Base-by-base conservation (phyloP, 1,140 invertebrate species). In the Hypothenemus hampei region DNA sequence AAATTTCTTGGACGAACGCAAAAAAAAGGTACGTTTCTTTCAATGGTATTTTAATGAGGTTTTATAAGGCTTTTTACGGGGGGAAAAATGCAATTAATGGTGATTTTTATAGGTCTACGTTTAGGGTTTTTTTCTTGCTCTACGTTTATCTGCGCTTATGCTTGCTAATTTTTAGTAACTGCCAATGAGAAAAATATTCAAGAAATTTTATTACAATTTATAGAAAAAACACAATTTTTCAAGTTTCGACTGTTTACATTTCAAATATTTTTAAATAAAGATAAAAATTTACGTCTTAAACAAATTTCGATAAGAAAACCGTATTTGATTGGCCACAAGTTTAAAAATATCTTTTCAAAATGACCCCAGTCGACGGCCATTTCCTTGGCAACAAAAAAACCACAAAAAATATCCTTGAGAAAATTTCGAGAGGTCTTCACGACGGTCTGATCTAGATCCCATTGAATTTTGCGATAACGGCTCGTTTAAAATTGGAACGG, bases 21-120 rank as follows among this genome's bases (percentile, higher is more conserved):
- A 59, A 59, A 59, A 59, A 59, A n/a, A n/a, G n/a, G n/a, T n/a
- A n/a, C n/a, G 33, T 49, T 44, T 26, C 50, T 54, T 24, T 50
- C n/a, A n/a, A n/a, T 22, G 57, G 57, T 49, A 59, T 59, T 59
- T 59, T 59, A 59, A 59, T 59, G 46, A 50, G 51, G 39, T 50
- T 59, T 49, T 59, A 59, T 54, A 47, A 36, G 41, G 22, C 49
- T 51, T 45, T 57, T 45, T 37, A 36, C 35, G 43, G 43, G 29
- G 52, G 47, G 55, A 57, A 57, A 57, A 57, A 57, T 57, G 55
- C 55, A 57, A 57, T 57, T 57, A 57, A 57, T 44, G 41, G 47
- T 50, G 55, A 50, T 57, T 57, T 57, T 57, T 57, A 57, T 57
- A 47, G 46, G 44, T 57, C 40, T 41, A 39, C 26, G 44, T 24